Conservation (phyloP, 2,797 vertebrate genomes). For the Limnodromus scolopaceus region DNA sequence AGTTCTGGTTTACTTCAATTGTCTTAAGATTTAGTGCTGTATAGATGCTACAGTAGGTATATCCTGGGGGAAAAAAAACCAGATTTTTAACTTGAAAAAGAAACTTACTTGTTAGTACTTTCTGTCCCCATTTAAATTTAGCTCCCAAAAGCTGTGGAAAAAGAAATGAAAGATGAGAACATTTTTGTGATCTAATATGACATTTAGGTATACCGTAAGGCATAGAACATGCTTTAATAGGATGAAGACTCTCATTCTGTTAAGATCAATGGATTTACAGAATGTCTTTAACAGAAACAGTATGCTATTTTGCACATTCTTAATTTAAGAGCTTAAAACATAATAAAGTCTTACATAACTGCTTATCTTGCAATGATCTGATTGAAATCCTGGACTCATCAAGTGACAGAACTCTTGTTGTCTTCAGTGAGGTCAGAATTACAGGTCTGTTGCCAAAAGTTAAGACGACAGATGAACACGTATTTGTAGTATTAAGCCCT, state of each 20-base stretch:
- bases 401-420: not conserved
- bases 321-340: not conserved
- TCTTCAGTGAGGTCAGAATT: not conserved
- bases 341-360: not conserved
- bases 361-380: not conserved
- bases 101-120: not conserved
- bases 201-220: not conserved
- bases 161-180: not conserved
- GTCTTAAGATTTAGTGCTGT: not conserved
- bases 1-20: not conserved
- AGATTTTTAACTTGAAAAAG: not conserved
- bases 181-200: not conserved
- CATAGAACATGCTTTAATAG: not conserved
- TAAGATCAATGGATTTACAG: not conserved
- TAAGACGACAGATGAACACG: not conserved
- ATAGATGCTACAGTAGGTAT: not conserved
- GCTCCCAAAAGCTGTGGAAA: not conserved
- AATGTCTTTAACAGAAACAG: not conserved
- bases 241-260: not conserved
- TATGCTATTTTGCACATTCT: not conserved
- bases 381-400: not conserved
- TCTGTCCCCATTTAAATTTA: not conserved
- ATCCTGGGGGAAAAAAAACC: not conserved
- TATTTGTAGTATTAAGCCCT: not conserved
- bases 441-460: not conserved